Base-by-base conservation (phyloP, 2,797 vertebrate species). In the Buphagus erythrorhynchus region DNA sequence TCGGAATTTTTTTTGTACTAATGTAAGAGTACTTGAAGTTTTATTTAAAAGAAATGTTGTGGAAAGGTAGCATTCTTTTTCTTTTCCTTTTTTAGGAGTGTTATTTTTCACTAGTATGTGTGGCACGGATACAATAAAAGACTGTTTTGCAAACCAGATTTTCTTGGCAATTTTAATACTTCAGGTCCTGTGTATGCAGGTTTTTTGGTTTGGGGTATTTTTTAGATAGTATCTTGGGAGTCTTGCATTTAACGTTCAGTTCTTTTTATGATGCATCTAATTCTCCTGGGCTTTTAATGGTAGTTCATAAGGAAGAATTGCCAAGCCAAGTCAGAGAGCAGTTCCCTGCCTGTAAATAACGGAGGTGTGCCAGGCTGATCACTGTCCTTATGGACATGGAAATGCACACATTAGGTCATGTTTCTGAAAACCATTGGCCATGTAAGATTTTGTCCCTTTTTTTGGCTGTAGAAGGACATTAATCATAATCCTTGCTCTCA, bases 11-110 rank as follows among this genome's bases (percentile, higher is more conserved):
- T 99, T 99, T 99, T 99, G 99, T 99, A 99, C 98, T 98, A 98
- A 99, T 99, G 99, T 99, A 99, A 99, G 98, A 99, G 99, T 99
- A 99, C 99, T 99, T 99, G 99, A 99, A 99, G 98, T 99, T 99
- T 99, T 99, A 99, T 99, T 99, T 99, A 99, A 98, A 98, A 97
- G 97, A 98, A 98, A 99, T 99, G 99, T 99, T 99, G 99, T 99
- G 99, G 98, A 99, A 98, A 99, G 99, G 99, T 99, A 99, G 99
- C 99, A 99, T 99, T 99, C 98, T 99, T 99, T 98, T 99, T 99
- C 72, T 95, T 94, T 95, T 81, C 71, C 77, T 93, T 95, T 99
- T 99, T 99, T 99, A 99, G 99, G 98, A 99, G 99, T 99, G 99
- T 99, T 99, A 99, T 99, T 99, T 99, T 99, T 99, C 99, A 99